Evolutionary conservation across 2,888 invertebrate genomes (phyloP).

Genomic region (Melipona beecheii): DNA sequence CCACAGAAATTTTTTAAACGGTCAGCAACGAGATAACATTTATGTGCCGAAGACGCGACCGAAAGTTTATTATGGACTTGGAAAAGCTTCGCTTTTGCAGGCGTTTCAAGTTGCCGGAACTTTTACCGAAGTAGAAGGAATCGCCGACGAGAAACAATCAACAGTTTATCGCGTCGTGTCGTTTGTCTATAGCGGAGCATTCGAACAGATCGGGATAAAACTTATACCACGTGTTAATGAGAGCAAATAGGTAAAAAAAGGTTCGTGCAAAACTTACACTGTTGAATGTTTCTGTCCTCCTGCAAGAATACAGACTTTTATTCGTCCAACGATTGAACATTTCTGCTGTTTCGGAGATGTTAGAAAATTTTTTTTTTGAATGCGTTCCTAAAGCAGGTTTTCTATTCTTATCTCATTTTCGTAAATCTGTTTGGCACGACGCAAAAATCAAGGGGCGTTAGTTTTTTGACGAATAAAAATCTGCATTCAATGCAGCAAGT

Average conservation of each 20-base stretch:
- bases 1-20: slow-evolving; percentile 5
- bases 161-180: background rate
- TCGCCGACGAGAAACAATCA: background rate
- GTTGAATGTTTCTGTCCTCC: background rate
- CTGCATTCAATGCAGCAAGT: background rate
- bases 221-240: background rate
- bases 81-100: background rate
- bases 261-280: background rate
- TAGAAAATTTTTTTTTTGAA: background rate
- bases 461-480: too few species aligned
- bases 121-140: background rate
- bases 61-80: slow-evolving; percentile 30
- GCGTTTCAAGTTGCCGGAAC: background rate
- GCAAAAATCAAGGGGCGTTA: too few species aligned
- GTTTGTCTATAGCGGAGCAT: too few species aligned
- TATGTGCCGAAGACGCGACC: slow-evolving; percentile 16
- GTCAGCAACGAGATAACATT: background rate
- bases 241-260: background rate
- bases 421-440: too few species aligned
- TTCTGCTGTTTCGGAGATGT: background rate
- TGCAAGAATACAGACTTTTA: background rate
- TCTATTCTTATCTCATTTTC: too few species aligned
- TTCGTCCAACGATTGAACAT: background rate
- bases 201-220: background rate
- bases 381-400: too few species aligned